phyloP scores from a whole-genome alignment of 2,888 invertebrate genomes.

The Tineola bisselliella region DNA sequence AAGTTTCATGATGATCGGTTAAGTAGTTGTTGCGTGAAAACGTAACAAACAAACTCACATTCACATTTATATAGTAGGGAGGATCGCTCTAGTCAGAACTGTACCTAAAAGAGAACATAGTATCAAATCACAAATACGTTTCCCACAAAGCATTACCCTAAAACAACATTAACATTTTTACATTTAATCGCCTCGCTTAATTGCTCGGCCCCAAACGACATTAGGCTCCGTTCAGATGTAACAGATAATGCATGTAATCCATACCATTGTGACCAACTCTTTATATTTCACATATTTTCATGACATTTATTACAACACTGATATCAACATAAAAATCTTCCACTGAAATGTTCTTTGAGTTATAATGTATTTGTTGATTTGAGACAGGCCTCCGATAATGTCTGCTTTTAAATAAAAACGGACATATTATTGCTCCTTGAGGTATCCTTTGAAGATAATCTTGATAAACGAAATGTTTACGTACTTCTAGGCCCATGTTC shows the following conservation, averaged over 20 bases:
- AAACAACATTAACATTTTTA: constrained; percentile 7
- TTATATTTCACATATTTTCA: constrained; percentile 13
- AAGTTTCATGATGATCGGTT: no score
- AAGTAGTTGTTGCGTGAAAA: no score
- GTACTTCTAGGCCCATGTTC: no score
- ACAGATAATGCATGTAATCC: constrained; percentile 6
- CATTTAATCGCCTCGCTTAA: constrained; percentile 5
- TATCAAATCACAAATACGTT: not conserved
- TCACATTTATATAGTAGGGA: no score
- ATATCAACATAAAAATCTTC: not conserved
- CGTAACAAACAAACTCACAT: no score
- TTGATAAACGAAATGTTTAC: not conserved
- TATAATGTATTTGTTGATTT: not conserved
- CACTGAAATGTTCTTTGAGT: not conserved
- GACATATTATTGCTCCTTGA: not conserved
- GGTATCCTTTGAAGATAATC: not conserved
- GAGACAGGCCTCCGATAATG: not conserved
- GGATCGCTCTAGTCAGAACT: no score
- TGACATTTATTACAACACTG: constrained; percentile 14
- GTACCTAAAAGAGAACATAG: not conserved
- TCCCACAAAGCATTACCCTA: not conserved
- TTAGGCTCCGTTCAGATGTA: not conserved
- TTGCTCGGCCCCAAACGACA: not conserved
- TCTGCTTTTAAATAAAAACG: not conserved
- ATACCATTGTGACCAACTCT: constrained; percentile 5